Evolutionary conservation across 1,140 invertebrate species (phyloP).

Genomic region (Dysdera silvatica): DNA sequence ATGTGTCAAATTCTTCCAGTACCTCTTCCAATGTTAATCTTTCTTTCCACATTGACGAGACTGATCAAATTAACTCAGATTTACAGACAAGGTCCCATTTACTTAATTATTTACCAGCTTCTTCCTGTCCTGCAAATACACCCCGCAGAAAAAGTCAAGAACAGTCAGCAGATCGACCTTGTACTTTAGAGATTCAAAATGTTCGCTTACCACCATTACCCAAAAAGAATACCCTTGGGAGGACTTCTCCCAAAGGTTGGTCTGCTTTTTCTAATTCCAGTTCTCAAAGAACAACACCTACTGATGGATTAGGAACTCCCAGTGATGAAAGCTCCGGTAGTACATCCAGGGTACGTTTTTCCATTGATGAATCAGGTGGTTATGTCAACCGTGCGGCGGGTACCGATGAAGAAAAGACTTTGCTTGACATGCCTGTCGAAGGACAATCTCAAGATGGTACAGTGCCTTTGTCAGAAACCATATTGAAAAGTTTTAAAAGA

Average conservation of each 20-base stretch:
- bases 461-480: slow-evolving; percentile 50
- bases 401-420: slow-evolving; percentile 40
- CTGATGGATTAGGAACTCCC: slow-evolving; percentile 52
- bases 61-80: slow-evolving; percentile 43
- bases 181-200: slow-evolving; percentile 54
- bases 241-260: slow-evolving; percentile 24
- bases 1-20: slow-evolving; percentile 56
- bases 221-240: slow-evolving; percentile 15
- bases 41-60: slow-evolving; percentile 57
- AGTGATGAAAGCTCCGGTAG: slow-evolving; percentile 58
- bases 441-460: slow-evolving; percentile 51
- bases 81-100: neutral
- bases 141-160: slow-evolving; percentile 24
- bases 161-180: slow-evolving; percentile 55
- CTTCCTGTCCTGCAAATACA: neutral
- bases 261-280: slow-evolving; percentile 29
- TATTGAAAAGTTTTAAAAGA: slow-evolving; percentile 5
- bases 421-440: slow-evolving; percentile 54
- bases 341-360: slow-evolving; percentile 68
- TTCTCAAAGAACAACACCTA: slow-evolving; percentile 20
- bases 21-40: slow-evolving; percentile 53
- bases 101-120: slow-evolving; percentile 12
- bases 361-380: slow-evolving; percentile 57
- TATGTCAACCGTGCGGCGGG: slow-evolving; percentile 17
- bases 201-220: slow-evolving; percentile 36